phyloP scores from a whole-genome alignment of 2,113 vertebrate genomes.

The Axis porcinus region DNA sequence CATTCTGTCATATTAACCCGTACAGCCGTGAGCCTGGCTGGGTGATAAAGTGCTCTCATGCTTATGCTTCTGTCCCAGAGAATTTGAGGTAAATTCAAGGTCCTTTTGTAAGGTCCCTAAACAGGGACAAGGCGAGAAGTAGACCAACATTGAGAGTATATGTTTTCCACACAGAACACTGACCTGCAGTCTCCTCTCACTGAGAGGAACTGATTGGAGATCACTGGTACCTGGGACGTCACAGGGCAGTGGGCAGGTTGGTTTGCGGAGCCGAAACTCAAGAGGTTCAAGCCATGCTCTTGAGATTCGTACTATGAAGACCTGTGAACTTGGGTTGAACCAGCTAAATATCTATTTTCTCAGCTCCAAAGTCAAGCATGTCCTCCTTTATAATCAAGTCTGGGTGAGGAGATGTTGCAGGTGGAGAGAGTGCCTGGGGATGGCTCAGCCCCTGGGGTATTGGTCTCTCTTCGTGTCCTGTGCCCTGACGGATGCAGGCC shows the following conservation, averaged over 20 bases:
- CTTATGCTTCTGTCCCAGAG: background rate
- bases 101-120: background rate
- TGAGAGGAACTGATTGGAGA: accelerated
- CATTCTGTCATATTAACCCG: accelerated
- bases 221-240: accelerated
- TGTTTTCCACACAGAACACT: background rate
- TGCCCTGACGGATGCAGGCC: accelerated
- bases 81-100: background rate
- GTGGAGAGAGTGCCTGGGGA: accelerated
- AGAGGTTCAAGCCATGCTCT: background rate
- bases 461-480: accelerated
- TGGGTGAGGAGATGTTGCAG: background rate
- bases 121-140: background rate
- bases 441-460: accelerated
- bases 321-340: background rate
- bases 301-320: accelerated
- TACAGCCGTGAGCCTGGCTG: accelerated
- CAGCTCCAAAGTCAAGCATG: background rate
- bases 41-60: accelerated
- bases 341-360: background rate
- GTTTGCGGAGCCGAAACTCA: accelerated
- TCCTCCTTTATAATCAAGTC: background rate
- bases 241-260: accelerated
- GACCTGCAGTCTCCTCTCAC: accelerated
- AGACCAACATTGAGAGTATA: background rate